Base-by-base conservation (phyloP, 2,797 vertebrate species). In the Bufotes viridis region DNA sequence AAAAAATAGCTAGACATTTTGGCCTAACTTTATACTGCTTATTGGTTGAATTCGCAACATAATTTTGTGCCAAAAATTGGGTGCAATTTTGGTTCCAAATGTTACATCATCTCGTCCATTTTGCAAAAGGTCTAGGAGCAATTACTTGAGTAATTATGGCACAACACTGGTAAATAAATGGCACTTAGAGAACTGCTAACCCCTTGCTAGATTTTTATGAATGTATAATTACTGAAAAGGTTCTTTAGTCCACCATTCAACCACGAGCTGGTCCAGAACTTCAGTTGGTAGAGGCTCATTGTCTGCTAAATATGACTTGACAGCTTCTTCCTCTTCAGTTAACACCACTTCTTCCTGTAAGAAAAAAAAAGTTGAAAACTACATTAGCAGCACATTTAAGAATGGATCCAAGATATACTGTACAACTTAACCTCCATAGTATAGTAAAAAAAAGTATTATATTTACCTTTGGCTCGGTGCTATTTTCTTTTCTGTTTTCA, bases 181-280 rank as follows among this genome's bases (percentile, higher is more conserved):
- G 10, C 20, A 75, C 75, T n/a, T 12, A 78, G 5, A 51, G 22
- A 78, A 15, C 49, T 14, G 1, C 3, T 78, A 49, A 18, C 26
- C 20, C 20, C 8, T 14, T 61, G 9, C n/a, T n/a, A 74, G 17
- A 55, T 55, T n/a, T 55, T 55, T 1, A 55, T 55, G 12, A 75
- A 55, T 78, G 42, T 58, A 17, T 60, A 72, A 74, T 93, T 94
- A 99, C 98, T 93, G 94, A 93, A 97, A 98, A 82, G 98, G 98
- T 88, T 99, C 98, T 89, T 96, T 92, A 87, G 94, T 93, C 98
- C 98, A 99, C 95, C 95, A 98, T 11, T 95, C 95, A 82, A 83
- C 90, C 84, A 99, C 88, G 88, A 98, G 90, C 76, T 86, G 93
- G 81, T 98, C 96, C 88, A 99, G 93, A 86, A 99, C 92, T 88